These are phyloP conservation scores for Lasioglossum zephyrum DNA, from an alignment of 2,888 invertebrate genomes.

Conservation along the genomic window DNA sequence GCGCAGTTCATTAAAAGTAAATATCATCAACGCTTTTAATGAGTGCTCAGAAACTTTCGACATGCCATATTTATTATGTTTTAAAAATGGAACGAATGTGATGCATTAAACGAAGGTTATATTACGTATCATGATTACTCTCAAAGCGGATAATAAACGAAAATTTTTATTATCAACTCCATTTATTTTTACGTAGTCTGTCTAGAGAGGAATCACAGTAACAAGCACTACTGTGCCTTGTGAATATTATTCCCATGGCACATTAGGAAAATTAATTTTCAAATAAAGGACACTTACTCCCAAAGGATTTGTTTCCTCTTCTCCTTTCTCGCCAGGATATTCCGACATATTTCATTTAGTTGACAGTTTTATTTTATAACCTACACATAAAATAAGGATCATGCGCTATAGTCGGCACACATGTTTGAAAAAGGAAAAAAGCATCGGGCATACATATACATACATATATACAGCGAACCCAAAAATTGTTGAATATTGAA, in stretches of 20 bases:
- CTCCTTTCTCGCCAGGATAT: constrained; percentile 41
- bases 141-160: background rate
- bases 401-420: background rate
- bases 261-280: background rate
- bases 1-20: background rate
- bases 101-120: background rate
- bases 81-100: background rate
- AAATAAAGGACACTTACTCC: constrained; percentile 42
- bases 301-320: constrained; percentile 55
- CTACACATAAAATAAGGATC: background rate
- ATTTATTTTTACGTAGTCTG: background rate
- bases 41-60: background rate
- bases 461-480: background rate
- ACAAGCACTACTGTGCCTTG: background rate
- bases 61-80: background rate
- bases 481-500: background rate
- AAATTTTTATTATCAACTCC: background rate
- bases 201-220: background rate
- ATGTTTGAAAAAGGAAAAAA: background rate
- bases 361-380: background rate
- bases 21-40: background rate
- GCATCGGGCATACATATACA: background rate
- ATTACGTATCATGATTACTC: background rate
- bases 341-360: constrained; percentile 26
- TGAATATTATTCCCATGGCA: background rate